Evolutionary conservation across 2,113 vertebrate species (phyloP).

Genomic region (Dicaeum eximium): DNA sequence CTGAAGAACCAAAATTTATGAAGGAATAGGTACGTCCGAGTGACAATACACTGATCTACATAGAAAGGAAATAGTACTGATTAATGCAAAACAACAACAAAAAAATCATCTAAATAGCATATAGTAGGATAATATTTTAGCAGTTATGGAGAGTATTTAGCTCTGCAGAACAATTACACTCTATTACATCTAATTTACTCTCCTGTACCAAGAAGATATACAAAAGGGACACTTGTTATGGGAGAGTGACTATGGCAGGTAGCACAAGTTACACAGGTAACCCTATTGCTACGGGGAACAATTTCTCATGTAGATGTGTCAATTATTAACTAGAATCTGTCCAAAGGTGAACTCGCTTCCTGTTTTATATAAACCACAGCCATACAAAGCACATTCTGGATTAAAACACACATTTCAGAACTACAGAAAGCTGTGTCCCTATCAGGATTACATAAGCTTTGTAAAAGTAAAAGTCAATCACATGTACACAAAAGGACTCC

Average conservation of each 20-base stretch:
- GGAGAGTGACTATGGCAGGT: neutral
- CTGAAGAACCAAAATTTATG: slow-evolving; percentile 99
- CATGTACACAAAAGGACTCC: fast-evolving
- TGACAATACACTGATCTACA: slow-evolving; percentile 93
- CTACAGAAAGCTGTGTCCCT: fast-evolving
- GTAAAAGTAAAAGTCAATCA: neutral
- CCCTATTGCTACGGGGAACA: neutral
- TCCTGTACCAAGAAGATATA: neutral
- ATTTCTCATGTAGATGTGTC: neutral
- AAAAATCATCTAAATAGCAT: neutral
- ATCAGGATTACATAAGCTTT: neutral
- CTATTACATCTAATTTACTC: neutral
- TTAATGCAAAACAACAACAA: neutral
- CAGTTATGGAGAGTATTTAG: neutral
- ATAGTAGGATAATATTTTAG: neutral
- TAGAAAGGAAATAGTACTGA: neutral
- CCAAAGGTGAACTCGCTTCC: neutral
- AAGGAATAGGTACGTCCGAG: slow-evolving; percentile 93
- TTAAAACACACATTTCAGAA: neutral
- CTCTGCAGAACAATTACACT: neutral
- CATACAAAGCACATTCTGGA: neutral
- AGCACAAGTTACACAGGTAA: neutral
- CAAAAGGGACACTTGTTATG: neutral
- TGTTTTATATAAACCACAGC: neutral
- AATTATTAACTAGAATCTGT: neutral